Evolutionary conservation across 2,888 invertebrate genomes (phyloP).

Genomic region (Campopleginae sp.): DNA sequence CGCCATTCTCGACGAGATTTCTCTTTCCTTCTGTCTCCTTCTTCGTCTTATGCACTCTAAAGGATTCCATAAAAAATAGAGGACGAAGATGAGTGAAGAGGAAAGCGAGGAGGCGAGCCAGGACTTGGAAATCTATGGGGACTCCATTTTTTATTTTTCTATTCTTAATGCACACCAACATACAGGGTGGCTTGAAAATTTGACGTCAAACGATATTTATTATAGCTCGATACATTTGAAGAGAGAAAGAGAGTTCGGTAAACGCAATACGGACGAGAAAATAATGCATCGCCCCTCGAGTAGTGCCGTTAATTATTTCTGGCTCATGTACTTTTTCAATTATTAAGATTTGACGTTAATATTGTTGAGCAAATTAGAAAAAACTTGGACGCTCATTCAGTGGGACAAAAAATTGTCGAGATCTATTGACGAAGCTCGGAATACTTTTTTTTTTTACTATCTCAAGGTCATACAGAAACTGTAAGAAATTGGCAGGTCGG

Average conservation of each 20-base stretch:
- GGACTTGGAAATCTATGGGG: conserved; percentile 46
- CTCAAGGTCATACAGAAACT: background rate
- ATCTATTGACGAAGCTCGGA: background rate
- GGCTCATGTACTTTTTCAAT: background rate
- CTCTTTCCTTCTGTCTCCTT: conserved; percentile 10
- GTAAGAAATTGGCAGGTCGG: background rate
- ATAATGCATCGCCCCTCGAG: background rate
- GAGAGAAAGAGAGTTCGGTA: conserved; percentile 46
- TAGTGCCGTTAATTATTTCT: conserved; percentile 19
- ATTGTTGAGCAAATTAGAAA: background rate
- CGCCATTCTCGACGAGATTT: conserved; percentile 67
- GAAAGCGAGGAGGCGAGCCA: conserved; percentile 23
- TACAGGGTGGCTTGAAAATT: background rate
- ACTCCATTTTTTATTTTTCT: conserved; percentile 22
- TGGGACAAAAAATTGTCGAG: background rate
- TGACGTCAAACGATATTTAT: conserved; percentile 35
- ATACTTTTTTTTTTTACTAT: background rate
- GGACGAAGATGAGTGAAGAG: conserved; percentile 26
- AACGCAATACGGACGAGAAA: conserved; percentile 43
- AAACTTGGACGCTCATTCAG: background rate
- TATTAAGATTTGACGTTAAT: background rate
- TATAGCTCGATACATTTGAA: conserved; percentile 39
- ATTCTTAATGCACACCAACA: background rate
- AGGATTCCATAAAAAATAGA: conserved; percentile 38
- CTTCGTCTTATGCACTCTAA: conserved; percentile 20